Percentiles rank a stretch among this genome's conserved stretches.
Conservation (phyloP, 2,113 vertebrate genomes). For the Murina feae region DNA sequence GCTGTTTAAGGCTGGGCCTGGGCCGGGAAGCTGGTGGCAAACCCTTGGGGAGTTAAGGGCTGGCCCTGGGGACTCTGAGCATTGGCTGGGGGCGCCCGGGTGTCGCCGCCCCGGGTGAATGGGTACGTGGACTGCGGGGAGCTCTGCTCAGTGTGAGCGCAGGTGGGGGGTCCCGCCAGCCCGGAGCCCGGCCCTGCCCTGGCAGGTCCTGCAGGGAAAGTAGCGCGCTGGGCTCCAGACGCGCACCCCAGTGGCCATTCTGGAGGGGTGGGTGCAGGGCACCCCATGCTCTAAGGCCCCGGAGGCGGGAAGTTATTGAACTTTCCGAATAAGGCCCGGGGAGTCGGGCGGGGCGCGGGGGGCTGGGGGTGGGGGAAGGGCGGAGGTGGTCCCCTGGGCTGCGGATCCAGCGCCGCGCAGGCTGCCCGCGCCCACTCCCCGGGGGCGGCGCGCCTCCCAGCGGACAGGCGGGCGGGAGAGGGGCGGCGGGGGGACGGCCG, state of each 20-base stretch:
- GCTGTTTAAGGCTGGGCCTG: not conserved
- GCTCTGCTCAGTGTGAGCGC: not conserved
- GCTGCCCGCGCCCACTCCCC: too few species aligned
- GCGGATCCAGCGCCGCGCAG: not conserved
- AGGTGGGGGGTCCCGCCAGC: not conserved
- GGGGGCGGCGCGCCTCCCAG: not conserved
- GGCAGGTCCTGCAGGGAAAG: not conserved
- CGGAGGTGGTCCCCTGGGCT: not conserved
- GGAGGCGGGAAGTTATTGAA: slow-evolving; percentile 54
- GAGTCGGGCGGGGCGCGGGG: not conserved
- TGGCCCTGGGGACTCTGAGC: too few species aligned
- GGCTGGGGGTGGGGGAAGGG: not conserved
- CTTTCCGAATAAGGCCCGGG: not conserved
- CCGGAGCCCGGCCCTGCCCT: not conserved
- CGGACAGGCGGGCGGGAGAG: too few species aligned
- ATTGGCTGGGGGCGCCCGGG: not conserved
- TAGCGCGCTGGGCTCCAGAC: not conserved
- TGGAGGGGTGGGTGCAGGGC: not conserved
- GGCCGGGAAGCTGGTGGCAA: not conserved
- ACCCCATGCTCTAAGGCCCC: not conserved
- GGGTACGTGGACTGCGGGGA: not conserved
- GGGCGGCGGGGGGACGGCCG: not conserved
- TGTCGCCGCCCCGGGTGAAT: not conserved
- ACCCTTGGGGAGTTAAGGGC: not conserved
- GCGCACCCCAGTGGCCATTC: not conserved